A percentile compares a stretch with the other conserved stretches of the same genome.
Conservation (phyloP, 2,888 invertebrate genomes). For the Poecilus cupreus region DNA sequence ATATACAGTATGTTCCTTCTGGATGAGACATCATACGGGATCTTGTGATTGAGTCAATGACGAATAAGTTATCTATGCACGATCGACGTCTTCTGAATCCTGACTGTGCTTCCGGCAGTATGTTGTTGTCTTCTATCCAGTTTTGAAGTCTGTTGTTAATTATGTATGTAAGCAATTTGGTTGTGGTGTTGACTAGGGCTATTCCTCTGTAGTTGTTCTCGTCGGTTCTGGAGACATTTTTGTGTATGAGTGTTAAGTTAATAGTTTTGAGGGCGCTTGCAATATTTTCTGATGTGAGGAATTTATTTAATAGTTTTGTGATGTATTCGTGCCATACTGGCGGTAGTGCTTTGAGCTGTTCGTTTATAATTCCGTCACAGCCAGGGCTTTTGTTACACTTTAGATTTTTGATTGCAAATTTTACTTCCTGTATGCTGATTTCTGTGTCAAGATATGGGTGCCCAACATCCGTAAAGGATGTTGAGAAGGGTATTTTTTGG, state of each 20-base stretch:
- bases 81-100: conserved; percentile 41
- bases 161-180: conserved; percentile 48
- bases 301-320: conserved; percentile 29
- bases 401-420: not conserved
- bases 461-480: not conserved
- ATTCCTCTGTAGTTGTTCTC: conserved; percentile 52
- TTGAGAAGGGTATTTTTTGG: not conserved
- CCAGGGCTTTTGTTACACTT: conserved; percentile 45
- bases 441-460: conserved; percentile 20
- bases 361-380: conserved; percentile 36
- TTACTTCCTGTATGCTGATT: conserved; percentile 18
- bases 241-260: conserved; percentile 20
- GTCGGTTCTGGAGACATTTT: conserved; percentile 18
- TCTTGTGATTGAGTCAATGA: not conserved
- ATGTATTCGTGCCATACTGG: not conserved
- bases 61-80: conserved; percentile 37
- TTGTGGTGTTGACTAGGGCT: conserved; percentile 38
- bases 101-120: conserved; percentile 29
- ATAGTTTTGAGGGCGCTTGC: conserved; percentile 8
- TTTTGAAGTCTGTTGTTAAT: conserved; percentile 16
- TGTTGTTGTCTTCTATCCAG: conserved; percentile 45
- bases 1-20: not conserved
- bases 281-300: conserved; percentile 23
- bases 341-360: conserved; percentile 39
- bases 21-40: not conserved